These are phyloP conservation scores for Melieria omissa DNA, from an alignment of 2,888 invertebrate species.

Conservation along the genomic window DNA sequence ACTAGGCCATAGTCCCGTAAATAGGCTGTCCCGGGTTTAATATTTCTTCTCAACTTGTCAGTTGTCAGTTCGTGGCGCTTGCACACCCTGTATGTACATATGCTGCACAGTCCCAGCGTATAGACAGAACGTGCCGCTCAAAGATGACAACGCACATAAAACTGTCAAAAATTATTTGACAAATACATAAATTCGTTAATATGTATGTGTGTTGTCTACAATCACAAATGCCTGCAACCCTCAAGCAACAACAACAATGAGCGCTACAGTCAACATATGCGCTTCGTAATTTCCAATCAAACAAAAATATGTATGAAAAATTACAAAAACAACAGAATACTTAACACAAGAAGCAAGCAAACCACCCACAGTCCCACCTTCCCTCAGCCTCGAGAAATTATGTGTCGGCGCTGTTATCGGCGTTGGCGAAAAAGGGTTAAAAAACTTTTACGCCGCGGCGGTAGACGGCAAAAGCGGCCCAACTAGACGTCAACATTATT, in stretches of 20 bases:
- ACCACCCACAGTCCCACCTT: neutral
- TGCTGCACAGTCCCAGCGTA: too few species aligned
- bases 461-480: slow-evolving; percentile 19
- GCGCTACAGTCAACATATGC: slow-evolving; percentile 18
- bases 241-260: neutral
- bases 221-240: neutral
- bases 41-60: too few species aligned
- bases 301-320: slow-evolving; percentile 32
- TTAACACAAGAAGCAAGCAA: neutral
- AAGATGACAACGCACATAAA: slow-evolving; percentile 2
- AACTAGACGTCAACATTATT: slow-evolving; percentile 34
- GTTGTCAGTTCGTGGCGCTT: too few species aligned
- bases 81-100: too few species aligned
- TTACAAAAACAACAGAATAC: slow-evolving; percentile 10
- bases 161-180: slow-evolving; percentile 16
- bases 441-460: slow-evolving; percentile 7
- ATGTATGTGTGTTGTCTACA: neutral
- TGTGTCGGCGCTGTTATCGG: neutral
- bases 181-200: neutral
- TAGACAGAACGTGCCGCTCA: neutral
- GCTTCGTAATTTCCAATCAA: slow-evolving; percentile 36
- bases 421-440: neutral
- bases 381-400: neutral
- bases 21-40: too few species aligned
- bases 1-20: too few species aligned